These are phyloP conservation scores for Halocaridina rubra DNA, from an alignment of 2,888 invertebrate species.

Conservation along the genomic window DNA sequence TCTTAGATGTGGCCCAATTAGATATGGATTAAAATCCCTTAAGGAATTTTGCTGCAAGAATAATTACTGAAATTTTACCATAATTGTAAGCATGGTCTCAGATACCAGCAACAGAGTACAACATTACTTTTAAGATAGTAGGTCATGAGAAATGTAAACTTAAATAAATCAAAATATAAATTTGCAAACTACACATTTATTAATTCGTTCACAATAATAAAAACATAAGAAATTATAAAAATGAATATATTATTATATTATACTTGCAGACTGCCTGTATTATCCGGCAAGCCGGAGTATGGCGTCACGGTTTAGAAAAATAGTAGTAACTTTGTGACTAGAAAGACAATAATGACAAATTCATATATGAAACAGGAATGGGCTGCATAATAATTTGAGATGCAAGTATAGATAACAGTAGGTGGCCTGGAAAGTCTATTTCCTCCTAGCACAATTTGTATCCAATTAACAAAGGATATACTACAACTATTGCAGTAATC, in stretches of 20 bases:
- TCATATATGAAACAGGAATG: conserved; percentile 61
- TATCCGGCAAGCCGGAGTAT: conserved; percentile 39
- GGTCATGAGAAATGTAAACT: conserved; percentile 13
- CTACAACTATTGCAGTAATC: neutral
- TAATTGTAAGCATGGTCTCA: conserved; percentile 21
- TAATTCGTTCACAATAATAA: conserved; percentile 62
- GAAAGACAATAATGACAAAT: conserved; percentile 60
- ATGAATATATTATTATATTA: conserved; percentile 63
- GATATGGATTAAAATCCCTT: too few species aligned
- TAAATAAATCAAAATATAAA: conserved; percentile 55
- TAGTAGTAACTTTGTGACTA: conserved; percentile 61
- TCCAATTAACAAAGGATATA: too few species aligned
- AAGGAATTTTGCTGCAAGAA: too few species aligned
- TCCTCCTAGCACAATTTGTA: too few species aligned
- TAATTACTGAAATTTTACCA: too few species aligned
- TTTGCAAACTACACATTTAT: conserved; percentile 64
- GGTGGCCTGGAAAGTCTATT: neutral
- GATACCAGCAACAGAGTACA: neutral
- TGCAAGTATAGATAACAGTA: conserved; percentile 50
- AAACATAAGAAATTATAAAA: conserved; percentile 64
- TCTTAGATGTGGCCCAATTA: too few species aligned
- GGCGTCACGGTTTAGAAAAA: conserved; percentile 59
- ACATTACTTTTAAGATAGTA: neutral
- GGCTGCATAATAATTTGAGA: conserved; percentile 57
- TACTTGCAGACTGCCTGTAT: conserved; percentile 55